These are phyloP conservation scores for Elgaria multicarinata DNA, from an alignment of 2,113 vertebrate genomes.

Conservation along the genomic window DNA sequence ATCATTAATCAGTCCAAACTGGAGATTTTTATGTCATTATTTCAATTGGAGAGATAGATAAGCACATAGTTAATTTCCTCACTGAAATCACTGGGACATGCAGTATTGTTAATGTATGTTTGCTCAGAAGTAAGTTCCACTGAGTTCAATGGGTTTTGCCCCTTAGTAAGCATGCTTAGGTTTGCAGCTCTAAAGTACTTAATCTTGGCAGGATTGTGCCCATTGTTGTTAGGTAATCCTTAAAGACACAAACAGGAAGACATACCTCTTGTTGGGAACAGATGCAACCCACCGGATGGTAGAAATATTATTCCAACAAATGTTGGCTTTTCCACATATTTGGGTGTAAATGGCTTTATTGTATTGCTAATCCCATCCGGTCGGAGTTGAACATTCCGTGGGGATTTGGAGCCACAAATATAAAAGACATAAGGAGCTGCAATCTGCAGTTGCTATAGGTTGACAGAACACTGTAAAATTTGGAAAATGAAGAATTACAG, in stretches of 20 bases:
- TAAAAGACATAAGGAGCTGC: conserved; percentile 14
- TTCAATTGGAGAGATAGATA: neutral
- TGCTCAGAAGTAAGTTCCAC: neutral
- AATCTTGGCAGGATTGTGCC: neutral
- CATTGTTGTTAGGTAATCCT: conserved; percentile 31
- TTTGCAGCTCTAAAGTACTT: neutral
- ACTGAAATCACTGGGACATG: neutral
- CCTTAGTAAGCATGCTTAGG: neutral
- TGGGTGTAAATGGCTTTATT: conserved; percentile 23
- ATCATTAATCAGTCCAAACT: neutral
- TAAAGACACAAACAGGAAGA: conserved; percentile 37
- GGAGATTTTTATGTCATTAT: neutral
- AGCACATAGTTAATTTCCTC: neutral
- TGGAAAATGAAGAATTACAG: neutral
- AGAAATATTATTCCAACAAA: conserved; percentile 61
- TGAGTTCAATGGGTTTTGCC: neutral
- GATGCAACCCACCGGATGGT: conserved; percentile 30
- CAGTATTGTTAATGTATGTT: neutral
- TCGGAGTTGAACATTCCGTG: conserved; percentile 23
- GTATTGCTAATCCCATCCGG: conserved; percentile 17
- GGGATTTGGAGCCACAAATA: neutral
- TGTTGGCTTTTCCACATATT: conserved; percentile 31
- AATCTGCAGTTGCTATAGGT: conserved; percentile 14
- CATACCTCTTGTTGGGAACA: conserved; percentile 32
- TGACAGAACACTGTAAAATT: conserved; percentile 24